phyloP scores from a whole-genome alignment of 2,888 invertebrate genomes.

The Orthonevra nobilis region DNA sequence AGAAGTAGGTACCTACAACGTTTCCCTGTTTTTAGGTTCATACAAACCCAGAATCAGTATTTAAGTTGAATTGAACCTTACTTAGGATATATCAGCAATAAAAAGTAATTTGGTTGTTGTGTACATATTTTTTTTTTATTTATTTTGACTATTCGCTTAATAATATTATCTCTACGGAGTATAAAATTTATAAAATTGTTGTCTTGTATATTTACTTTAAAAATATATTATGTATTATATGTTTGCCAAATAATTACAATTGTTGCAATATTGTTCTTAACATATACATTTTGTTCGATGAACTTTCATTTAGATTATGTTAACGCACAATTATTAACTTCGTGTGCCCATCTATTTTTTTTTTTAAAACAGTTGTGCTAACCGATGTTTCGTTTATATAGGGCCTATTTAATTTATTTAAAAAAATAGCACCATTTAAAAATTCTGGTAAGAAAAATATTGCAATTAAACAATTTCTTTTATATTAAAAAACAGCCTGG shows the following conservation, averaged over 20 bases:
- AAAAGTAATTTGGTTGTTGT: too few relatives aligned
- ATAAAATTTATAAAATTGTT: slow-evolving; percentile 48
- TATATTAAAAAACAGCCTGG: slow-evolving; percentile 25
- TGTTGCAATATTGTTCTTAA: background rate
- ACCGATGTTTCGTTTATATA: slow-evolving; percentile 42
- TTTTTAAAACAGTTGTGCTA: slow-evolving; percentile 1
- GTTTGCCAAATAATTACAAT: too few relatives aligned
- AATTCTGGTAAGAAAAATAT: slow-evolving; percentile 27
- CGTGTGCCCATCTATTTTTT: background rate
- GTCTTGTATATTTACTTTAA: slow-evolving; percentile 37
- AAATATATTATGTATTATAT: slow-evolving; percentile 27
- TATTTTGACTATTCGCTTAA: slow-evolving; percentile 37
- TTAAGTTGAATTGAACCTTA: too few relatives aligned
- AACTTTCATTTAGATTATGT: too few relatives aligned
- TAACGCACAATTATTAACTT: too few relatives aligned
- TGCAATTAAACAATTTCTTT: slow-evolving; percentile 32
- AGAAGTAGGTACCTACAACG: too few relatives aligned
- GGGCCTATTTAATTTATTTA: background rate
- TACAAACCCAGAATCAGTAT: too few relatives aligned
- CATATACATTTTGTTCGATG: too few relatives aligned
- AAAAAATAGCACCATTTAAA: slow-evolving; percentile 48
- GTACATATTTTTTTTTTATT: slow-evolving; percentile 4
- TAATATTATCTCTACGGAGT: slow-evolving; percentile 42
- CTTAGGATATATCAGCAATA: too few relatives aligned
- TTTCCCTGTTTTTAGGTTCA: too few relatives aligned